Base-by-base conservation (phyloP, 2,888 invertebrate species). In the Prostheceraeus crozeri region DNA sequence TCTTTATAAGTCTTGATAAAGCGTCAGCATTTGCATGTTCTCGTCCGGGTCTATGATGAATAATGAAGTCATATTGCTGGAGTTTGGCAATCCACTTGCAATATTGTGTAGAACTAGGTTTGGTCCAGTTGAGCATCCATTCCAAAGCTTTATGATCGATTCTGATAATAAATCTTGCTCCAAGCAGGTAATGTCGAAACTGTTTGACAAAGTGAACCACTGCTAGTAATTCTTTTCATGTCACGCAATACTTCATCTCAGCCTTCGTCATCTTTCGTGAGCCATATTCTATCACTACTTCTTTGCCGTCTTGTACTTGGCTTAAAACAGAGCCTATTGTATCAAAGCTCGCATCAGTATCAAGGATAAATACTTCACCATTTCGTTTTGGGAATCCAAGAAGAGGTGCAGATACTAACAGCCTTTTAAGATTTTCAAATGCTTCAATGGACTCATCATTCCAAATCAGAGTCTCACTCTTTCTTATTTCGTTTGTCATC, bases 1-100 rank as follows among this genome's bases (percentile, higher is more conserved):
- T n/a, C n/a, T n/a, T n/a, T n/a, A n/a, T n/a, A n/a, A 33, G n/a
- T 33, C 33, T 33, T 33, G 33, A 33, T 33, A 33, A n/a, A 10
- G 8, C 33, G n/a, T 33, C 33, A 10, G 33, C 33, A 33, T 33
- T 33, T n/a, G 33, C 8, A n/a, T 33, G 33, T 33, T 33, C 33
- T 33, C n/a, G 8, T 8, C n/a, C 33, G 8, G 8, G 8, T n/a
- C 33, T 8, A 33, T 33, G n/a, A 10, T 33, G 8, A 10, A 33
- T 8, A 10, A 10, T n/a, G n/a, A 33, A 33, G n/a, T 33, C 33
- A 33, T 33, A 33, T 33, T 33, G 8, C n/a, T 8, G n/a, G 8
- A 33, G 33, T 8, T 33, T 33, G n/a, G 33, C 33, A 10, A 33
- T 8, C 33, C 33, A 33, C n/a, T 8, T 33, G 8, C 8, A n/a